A percentile compares a stretch with the other conserved stretches of the same genome.
phyloP scores from a whole-genome alignment of 2,888 invertebrate species.

The Eremobia ochroleuca region DNA sequence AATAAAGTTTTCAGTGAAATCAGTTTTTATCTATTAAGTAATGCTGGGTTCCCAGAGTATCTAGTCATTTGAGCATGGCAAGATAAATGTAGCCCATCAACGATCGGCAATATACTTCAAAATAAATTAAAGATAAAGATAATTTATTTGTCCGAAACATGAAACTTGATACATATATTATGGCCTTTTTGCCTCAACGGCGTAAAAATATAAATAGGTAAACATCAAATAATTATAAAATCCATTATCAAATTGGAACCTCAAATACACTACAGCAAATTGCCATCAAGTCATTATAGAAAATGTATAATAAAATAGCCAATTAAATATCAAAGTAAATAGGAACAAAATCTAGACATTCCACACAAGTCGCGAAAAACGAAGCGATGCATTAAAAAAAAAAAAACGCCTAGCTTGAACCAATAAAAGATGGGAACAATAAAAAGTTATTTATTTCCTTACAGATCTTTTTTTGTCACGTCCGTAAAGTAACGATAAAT shows the following conservation, averaged over 20 bases:
- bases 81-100: not conserved
- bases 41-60: too few species aligned
- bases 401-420: slow-evolving; percentile 20
- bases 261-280: too few species aligned
- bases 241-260: too few species aligned
- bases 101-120: not conserved
- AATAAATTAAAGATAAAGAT: not conserved
- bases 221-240: too few species aligned
- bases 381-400: not conserved
- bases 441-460: slow-evolving; percentile 54
- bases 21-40: not conserved
- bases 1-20: not conserved
- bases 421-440: slow-evolving; percentile 45
- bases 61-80: slow-evolving; percentile 1
- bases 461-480: slow-evolving; percentile 58
- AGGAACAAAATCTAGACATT: too few species aligned
- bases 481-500: slow-evolving; percentile 52
- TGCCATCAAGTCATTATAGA: too few species aligned
- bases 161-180: too few species aligned
- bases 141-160: too few species aligned
- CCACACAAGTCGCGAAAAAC: not conserved
- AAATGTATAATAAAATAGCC: too few species aligned
- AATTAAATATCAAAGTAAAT: too few species aligned
- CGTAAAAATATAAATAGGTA: too few species aligned
- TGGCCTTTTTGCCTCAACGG: too few species aligned